A percentile compares a stretch with the other conserved stretches of the same genome.
Evolutionary conservation across 92 coral and sea anemone species (phyloP).

Genomic region (Hydrozoanthus gracilis): DNA sequence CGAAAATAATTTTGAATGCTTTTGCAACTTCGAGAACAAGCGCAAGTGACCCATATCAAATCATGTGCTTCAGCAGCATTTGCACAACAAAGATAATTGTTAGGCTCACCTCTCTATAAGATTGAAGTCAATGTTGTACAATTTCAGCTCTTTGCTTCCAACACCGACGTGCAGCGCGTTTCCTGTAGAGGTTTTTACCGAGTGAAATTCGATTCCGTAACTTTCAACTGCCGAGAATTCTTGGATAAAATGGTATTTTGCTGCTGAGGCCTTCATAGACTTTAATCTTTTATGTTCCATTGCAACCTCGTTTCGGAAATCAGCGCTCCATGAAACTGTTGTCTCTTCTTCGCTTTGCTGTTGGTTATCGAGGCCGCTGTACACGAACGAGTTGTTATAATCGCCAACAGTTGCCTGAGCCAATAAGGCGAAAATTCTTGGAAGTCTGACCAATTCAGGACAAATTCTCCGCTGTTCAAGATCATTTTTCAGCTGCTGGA

Average conservation of each 20-base stretch:
- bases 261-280: conserved; percentile 81
- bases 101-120: conserved; percentile 81
- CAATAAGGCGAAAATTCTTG: conserved; percentile 74
- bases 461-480: conserved; percentile 71
- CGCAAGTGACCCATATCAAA: conserved; percentile 46
- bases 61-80: conserved; percentile 29
- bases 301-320: conserved; percentile 75
- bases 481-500: conserved; percentile 84
- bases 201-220: conserved; percentile 92
- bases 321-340: conserved; percentile 74
- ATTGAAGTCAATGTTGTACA: conserved; percentile 79
- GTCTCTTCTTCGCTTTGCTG: conserved; percentile 54
- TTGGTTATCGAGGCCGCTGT: conserved; percentile 66
- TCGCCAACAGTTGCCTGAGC: conserved; percentile 96
- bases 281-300: conserved; percentile 74
- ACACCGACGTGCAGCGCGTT: conserved; percentile 80
- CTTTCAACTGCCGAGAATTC: conserved; percentile 85
- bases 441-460: conserved; percentile 72
- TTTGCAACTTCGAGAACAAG: conserved; percentile 27
- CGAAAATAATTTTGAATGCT: not conserved
- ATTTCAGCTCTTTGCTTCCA: conserved; percentile 88
- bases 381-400: conserved; percentile 66
- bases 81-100: conserved; percentile 40
- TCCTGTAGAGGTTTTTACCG: conserved; percentile 77
- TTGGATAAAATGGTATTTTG: conserved; percentile 88